Percentiles rank a stretch among this genome's conserved stretches.
Evolutionary conservation across 2,113 vertebrate genomes (phyloP).

Genomic region (Tragulus kanchil): DNA sequence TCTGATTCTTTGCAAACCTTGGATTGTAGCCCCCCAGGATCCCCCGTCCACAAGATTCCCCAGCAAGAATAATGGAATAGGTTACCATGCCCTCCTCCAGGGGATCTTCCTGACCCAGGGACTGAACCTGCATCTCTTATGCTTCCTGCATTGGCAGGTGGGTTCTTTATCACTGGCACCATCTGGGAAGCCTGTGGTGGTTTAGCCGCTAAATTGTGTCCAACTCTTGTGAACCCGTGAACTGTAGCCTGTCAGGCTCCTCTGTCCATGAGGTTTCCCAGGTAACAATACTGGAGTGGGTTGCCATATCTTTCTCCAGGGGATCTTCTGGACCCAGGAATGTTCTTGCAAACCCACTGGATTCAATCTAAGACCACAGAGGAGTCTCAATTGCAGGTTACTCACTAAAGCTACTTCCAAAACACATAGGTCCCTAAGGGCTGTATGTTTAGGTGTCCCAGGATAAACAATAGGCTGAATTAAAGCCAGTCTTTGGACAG

Average conservation of each 20-base stretch:
- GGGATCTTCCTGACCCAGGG: background rate
- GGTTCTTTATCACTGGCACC: no score
- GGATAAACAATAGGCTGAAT: conserved; percentile 15
- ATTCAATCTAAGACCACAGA: background rate
- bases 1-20: background rate
- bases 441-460: background rate
- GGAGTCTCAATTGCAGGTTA: background rate
- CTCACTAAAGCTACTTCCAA: background rate
- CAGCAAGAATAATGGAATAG: background rate
- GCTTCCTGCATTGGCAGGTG: no score
- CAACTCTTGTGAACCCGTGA: no score
- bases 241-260: no score
- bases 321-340: no score
- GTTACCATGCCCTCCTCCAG: background rate
- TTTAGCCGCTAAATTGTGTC: no score
- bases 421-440: background rate
- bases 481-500: background rate
- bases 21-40: background rate
- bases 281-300: no score
- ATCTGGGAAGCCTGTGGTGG: no score
- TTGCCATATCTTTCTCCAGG: no score
- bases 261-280: no score
- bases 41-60: background rate
- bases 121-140: no score
- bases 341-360: background rate